A percentile compares a stretch with the other conserved stretches of the same genome.
Conservation (phyloP, 1,140 invertebrate genomes). For the Copidosoma floridanum region DNA sequence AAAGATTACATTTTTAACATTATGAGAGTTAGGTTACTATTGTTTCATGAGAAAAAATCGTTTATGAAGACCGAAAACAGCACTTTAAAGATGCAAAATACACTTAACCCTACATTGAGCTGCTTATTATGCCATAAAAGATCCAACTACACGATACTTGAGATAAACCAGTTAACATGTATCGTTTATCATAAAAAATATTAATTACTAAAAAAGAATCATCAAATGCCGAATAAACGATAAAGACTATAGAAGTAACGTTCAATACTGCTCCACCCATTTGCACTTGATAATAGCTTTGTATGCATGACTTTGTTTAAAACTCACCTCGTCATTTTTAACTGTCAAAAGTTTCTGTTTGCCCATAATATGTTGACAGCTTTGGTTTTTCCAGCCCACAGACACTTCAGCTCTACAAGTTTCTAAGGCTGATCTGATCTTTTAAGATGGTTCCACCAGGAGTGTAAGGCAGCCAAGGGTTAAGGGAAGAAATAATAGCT, state of each 20-base stretch:
- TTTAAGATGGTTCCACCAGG: slow-evolving; percentile 26
- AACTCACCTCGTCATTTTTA: slow-evolving; percentile 1
- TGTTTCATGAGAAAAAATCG: no score
- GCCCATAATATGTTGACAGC: not conserved
- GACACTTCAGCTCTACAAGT: slow-evolving; percentile 31
- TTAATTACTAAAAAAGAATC: slow-evolving; percentile 4
- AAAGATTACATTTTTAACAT: no score
- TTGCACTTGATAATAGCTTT: slow-evolving; percentile 28
- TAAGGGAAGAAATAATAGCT: slow-evolving; percentile 7
- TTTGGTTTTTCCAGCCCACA: slow-evolving; percentile 25
- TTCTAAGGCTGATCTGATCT: slow-evolving; percentile 3
- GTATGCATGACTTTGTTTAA: slow-evolving; percentile 28
- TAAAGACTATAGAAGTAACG: slow-evolving; percentile 17
- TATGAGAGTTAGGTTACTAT: no score
- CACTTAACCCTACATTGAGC: no score
- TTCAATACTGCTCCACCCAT: slow-evolving; percentile 29
- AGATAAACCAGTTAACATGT: no score
- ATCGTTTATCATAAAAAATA: not conserved
- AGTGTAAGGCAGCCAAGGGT: slow-evolving; percentile 23
- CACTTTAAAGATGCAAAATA: no score
- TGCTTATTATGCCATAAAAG: no score
- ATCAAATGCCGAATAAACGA: slow-evolving; percentile 27
- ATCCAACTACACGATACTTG: no score
- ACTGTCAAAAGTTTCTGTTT: not conserved
- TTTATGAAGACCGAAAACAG: no score